phyloP scores from a whole-genome alignment of 1,140 invertebrate species.

The Drosophila littoralis region DNA sequence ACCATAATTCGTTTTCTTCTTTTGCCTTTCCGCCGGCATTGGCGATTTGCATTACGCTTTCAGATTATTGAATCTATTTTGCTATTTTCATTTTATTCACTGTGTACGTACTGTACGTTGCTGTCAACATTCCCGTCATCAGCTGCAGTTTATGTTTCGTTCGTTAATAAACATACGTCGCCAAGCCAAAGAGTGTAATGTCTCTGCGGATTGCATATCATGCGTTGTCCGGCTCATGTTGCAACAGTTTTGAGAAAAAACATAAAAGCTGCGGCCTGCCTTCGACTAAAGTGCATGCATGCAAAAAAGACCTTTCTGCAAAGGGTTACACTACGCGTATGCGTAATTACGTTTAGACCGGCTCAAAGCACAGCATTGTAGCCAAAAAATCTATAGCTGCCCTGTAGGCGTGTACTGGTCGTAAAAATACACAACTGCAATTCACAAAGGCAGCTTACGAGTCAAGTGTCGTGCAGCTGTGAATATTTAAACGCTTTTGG shows the following conservation, averaged over 20 bases:
- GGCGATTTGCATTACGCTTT: slow-evolving; percentile 65
- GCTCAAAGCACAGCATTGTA: slow-evolving; percentile 1
- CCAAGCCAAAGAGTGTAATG: slow-evolving; percentile 36
- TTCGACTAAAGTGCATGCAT: too few relatives aligned
- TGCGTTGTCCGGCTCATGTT: too few relatives aligned
- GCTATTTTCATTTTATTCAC: slow-evolving; percentile 45
- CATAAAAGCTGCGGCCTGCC: too few relatives aligned
- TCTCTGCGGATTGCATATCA: slow-evolving; percentile 43
- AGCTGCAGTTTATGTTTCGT: slow-evolving; percentile 48
- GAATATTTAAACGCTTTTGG: slow-evolving; percentile 40
- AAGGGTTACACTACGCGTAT: slow-evolving; percentile 4
- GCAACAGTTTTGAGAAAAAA: too few relatives aligned
- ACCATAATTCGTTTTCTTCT: slow-evolving; percentile 65
- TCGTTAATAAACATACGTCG: slow-evolving; percentile 57
- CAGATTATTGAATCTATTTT: slow-evolving; percentile 66
- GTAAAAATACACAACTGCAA: slow-evolving; percentile 18
- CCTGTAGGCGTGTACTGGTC: neutral
- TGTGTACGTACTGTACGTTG: slow-evolving; percentile 23
- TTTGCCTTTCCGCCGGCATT: slow-evolving; percentile 54
- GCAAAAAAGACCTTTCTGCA: neutral
- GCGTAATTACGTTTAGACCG: neutral
- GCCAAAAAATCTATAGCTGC: neutral
- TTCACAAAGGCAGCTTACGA: slow-evolving; percentile 3
- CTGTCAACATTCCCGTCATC: slow-evolving; percentile 52
- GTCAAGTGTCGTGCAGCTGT: slow-evolving; percentile 26